Evolutionary conservation across 2,113 vertebrate species (phyloP), one percentile per base, ranked within the genome.

Genomic region (Trachemys scripta): DNA sequence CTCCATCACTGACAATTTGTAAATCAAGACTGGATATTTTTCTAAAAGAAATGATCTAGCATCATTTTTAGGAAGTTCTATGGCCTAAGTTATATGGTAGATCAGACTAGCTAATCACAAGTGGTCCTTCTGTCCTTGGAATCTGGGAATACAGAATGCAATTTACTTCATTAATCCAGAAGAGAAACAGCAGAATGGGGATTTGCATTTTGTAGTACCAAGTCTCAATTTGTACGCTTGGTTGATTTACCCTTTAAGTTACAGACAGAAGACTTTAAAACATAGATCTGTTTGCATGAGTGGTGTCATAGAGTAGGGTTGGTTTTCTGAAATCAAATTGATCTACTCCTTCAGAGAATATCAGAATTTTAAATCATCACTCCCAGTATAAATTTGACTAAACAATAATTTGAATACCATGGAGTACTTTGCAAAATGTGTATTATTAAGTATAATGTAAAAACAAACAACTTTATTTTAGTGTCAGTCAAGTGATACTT

Each of bases 171-270:
- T 91, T 96, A 92, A 95, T 95, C 81, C 95, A 57, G 81, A 91
- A 96, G n/a, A 94, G 31, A 95, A 95, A 90, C 65, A 96, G 72
- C 89, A 96, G 91, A 93, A 83, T 49, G 94, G 82, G 51, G 53
- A 42, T 84, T 90, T 96, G 49, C 38, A n/a, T 87, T 93, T 97
- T 97, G 96, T 96, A 94, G 91, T 94, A 84, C 80, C 10, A 35
- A 91, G 45, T 90, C 22, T 90, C 19, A 13, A 57, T 89, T 83
- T 97, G 82, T 91, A 91, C 69, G 88, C 65, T 29, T 91, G 45
- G 57, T 92, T 88, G 86, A 93, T 80, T 96, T 96, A 95, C 93
- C 92, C 75, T 57, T 81, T 90, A 96, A 91, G 38, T 79, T 93
- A 76, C 62, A 92, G 29, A 83, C 56, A 85, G 25, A 89, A 83